phyloP scores from a whole-genome alignment of 2,797 vertebrate species.

The Pseudochromis fuscus region DNA sequence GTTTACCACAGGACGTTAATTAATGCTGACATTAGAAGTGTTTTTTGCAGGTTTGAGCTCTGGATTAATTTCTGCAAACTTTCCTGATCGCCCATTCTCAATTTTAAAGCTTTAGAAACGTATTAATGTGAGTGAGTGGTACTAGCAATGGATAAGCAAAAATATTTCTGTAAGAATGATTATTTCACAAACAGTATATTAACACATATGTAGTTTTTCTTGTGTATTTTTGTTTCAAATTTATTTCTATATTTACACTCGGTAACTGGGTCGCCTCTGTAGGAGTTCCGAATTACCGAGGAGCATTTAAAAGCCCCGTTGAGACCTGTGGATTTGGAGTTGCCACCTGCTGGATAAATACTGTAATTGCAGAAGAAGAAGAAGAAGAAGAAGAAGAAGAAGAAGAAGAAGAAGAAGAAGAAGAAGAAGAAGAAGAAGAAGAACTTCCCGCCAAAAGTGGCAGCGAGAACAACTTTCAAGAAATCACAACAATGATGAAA shows the following conservation, averaged over 20 bases:
- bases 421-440: too few species aligned
- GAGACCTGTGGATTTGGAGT: not conserved
- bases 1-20: not conserved
- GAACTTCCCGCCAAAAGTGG: too few species aligned
- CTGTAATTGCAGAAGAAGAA: not conserved
- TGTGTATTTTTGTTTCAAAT: not conserved
- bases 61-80: too few species aligned
- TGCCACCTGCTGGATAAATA: constrained; percentile 41
- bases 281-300: rapidly evolving
- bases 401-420: too few species aligned
- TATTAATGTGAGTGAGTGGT: not conserved
- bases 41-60: not conserved
- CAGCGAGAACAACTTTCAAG: too few species aligned
- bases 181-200: not conserved
- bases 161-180: not conserved
- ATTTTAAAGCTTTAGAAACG: not conserved
- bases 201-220: not conserved
- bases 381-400: too few species aligned
- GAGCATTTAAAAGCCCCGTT: constrained; percentile 1
- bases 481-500: too few species aligned
- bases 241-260: not conserved
- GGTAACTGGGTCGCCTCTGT: too few species aligned
- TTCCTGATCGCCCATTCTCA: not conserved
- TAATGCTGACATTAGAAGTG: not conserved
- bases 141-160: not conserved